Base-by-base conservation (phyloP, 1,140 invertebrate genomes). In the Drosophila insularis region DNA sequence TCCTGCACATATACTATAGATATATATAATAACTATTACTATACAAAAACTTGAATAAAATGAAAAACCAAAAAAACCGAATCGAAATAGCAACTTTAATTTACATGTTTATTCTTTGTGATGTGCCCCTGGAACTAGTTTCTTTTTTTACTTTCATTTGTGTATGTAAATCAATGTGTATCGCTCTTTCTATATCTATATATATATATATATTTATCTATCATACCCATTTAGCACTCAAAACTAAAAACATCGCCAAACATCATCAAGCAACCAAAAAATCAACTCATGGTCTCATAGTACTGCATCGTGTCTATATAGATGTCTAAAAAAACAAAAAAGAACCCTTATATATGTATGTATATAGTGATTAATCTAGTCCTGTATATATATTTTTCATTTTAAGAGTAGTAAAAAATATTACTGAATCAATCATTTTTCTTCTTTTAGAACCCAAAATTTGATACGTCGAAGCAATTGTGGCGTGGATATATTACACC, bases 381-480 rank as follows among this genome's bases (percentile, higher is more conserved):
- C 37, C 32, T 14, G 19, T 19, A 53, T 62, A 56, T 27, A 5
- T 14, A 7, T 21, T 19, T 37, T 19, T 7, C 1, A 50, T 17
- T n/a, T 10, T 13, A 17, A 27, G 8, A 6, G 4, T 39, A 55
- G 3, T 11, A 1, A 14, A 2, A 17, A 17, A 46, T 53, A 11
- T 35, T 40, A 27, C 27, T 27, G 4, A 35, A 35, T 13, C 55
- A 27, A 27, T 74, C 76, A 80, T 79, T 55, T 19, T 17, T 77
- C 68, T 66, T 63, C 39, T 89, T 89, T 27, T 85, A 89, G 84
- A 89, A 89, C 84, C 68, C 74, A 90, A 81, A 90, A 89, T 84
- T 82, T 90, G 68, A 90, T 90, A 85, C 84, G 89, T 67, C 87
- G 89, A 85, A 90, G 84, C 82, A 76, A 86, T 77, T 86, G 84